Evolutionary conservation across 2,888 invertebrate genomes (phyloP).

Genomic region (Glomeris marginata): DNA sequence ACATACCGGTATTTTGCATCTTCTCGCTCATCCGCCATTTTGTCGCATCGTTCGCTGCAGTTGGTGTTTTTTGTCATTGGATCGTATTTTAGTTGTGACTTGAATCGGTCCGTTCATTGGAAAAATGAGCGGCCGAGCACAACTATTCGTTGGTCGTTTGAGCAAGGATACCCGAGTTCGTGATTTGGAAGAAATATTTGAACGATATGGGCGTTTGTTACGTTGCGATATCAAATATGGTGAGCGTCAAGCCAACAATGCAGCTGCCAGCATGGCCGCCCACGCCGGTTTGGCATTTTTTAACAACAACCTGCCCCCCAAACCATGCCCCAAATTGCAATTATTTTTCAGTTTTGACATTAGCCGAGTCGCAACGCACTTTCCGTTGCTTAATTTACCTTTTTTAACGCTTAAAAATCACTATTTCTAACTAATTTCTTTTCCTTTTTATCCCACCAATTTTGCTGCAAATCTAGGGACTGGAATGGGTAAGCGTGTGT

Average conservation of each 20-base stretch:
- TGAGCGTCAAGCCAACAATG: constrained; percentile 15
- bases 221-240: constrained; percentile 34
- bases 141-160: constrained; percentile 29
- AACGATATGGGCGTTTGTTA: constrained; percentile 28
- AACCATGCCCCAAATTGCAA: too few relatives aligned
- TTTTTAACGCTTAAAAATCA: neutral
- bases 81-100: too few relatives aligned
- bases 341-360: too few relatives aligned
- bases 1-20: too few relatives aligned
- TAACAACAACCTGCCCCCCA: too few relatives aligned
- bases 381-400: neutral
- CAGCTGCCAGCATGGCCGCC: too few relatives aligned
- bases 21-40: too few relatives aligned
- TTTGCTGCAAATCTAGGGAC: constrained; percentile 11
- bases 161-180: constrained; percentile 27
- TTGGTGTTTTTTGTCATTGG: too few relatives aligned
- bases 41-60: too few relatives aligned
- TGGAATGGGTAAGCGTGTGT: constrained; percentile 14
- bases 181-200: constrained; percentile 32
- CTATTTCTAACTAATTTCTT: neutral
- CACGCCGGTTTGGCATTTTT: too few relatives aligned
- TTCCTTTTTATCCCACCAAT: neutral
- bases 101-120: too few relatives aligned
- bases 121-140: constrained; percentile 18
- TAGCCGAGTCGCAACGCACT: too few relatives aligned